Evolutionary conservation across 2,888 invertebrate species (phyloP).

Genomic region (Caenorhabditis angaria): DNA sequence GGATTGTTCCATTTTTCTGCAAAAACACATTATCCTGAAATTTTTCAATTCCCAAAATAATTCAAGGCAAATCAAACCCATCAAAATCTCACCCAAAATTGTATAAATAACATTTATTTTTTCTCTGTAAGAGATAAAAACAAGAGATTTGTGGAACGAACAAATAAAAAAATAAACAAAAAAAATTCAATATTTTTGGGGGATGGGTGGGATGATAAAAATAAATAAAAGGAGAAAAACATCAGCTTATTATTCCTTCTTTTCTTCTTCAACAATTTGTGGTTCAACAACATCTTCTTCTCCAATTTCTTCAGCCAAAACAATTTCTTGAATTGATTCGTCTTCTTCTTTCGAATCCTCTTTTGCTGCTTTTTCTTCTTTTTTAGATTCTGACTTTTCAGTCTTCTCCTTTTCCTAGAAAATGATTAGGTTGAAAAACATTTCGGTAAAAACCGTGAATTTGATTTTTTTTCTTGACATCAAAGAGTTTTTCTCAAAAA

Average conservation of each 20-base stretch:
- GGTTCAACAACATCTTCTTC: no score
- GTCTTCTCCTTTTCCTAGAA: conserved; percentile 22
- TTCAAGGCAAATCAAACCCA: neutral
- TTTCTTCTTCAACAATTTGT: no score
- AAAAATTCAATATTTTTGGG: no score
- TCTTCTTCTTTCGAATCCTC: conserved; percentile 11
- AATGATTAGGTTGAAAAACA: neutral
- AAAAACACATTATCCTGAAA: neutral
- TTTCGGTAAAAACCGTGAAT: conserved; percentile 13
- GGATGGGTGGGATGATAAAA: no score
- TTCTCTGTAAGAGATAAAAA: no score
- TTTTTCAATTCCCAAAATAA: neutral
- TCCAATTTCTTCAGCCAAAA: conserved; percentile 20
- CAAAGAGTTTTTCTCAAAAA: no score
- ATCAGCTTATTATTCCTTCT: conserved; percentile 1
- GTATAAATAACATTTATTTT: neutral
- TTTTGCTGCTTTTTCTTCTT: conserved; percentile 19
- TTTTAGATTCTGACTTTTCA: conserved; percentile 8
- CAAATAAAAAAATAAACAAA: no score
- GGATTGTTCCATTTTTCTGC: neutral
- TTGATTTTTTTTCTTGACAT: neutral
- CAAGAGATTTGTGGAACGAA: no score
- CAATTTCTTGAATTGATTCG: neutral
- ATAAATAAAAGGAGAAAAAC: no score
- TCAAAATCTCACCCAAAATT: neutral